Evolutionary conservation across 1,140 invertebrate species (phyloP), one percentile per base, ranked within the genome.

Genomic region (Dreissena rostriformis): DNA sequence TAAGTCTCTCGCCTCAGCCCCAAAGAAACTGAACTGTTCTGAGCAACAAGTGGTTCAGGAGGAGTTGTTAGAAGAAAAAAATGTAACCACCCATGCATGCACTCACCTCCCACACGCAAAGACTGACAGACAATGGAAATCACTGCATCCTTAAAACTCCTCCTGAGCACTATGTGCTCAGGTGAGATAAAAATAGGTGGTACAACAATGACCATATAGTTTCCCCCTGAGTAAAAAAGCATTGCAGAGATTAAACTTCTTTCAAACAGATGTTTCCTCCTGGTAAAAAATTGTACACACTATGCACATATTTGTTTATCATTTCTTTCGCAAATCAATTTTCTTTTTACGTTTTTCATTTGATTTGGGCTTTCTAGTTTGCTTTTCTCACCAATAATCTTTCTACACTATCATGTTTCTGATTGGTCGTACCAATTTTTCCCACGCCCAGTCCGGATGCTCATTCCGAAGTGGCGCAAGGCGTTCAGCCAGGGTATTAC

Each of bases 401-500:
- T 28, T 19, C 28, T n/a, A 77, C n/a, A 77, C 1, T 8, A 49
- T 77, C 11, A 65, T 17, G 15, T 15, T 14, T 22, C 5, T 12
- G 26, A 10, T 67, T n/a, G 7, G 24, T 63, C 94, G 94, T n/a
- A 98, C 95, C 97, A 97, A 98, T 19, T 97, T 94, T 92, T 97
- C 95, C 97, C 98, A 98, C 79, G 94, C 95, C 19, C 95, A 96
- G 75, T 96, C 94, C 0, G 97, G 98, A 91, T 97, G 95, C 19
- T 95, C 95, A 52, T 96, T 94, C 86, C 96, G 97, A 85, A 96
- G 96, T 0, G 96, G 97, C 86, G 96, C 94, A 57, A 99, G 92
- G 68, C 98, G 94, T 87, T 97, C 95, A 84, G 95, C 95, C 10
- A 99, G 93, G 81, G 94, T 96, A 73, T 96, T 93, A 89, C 98